Base-by-base conservation (phyloP, 2,797 vertebrate species). In the Luscinia megarhynchos region DNA sequence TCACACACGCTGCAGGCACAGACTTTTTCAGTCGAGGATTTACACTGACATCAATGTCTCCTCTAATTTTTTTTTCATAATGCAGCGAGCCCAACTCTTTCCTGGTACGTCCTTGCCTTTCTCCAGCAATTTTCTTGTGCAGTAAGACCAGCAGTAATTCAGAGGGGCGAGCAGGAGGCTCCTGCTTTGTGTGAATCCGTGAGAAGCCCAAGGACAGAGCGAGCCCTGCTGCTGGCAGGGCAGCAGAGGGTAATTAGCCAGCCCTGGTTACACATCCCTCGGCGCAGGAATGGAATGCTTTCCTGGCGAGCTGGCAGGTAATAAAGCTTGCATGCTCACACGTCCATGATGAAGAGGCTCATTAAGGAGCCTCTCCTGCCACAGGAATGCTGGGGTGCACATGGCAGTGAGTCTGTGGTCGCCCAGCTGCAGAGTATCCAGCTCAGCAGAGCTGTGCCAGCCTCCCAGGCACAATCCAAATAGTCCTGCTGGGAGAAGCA, bases 221-320 rank as follows among this genome's bases (percentile, higher is more conserved):
- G 3, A 83, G 82, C 43, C 87, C 75, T 10, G 82, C 69, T 92
- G 24, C 94, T 92, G 91, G 91, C 92, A 93, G 76, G 0, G 0
- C 79, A 66, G 57, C 62, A 16, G 46, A 62, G 32, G 89, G 79
- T 79, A 88, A 96, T 87, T 59, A 79, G 93, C 55, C 80, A 88
- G 87, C 87, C 80, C 87, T 85, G 91, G 89, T 70, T 86, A 75
- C 89, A 69, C 76, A 90, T 59, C 93, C 38, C 2, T 46, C 0
- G 4, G 80, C 68, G 83, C 91, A 90, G 94, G 95, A 94, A 78
- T 73, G 83, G 90, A 95, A 95, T 96, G 76, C 69, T 93, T 95
- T 95, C 88, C 94, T 93, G 90, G 85, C 94, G 93, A 95, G 90
- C 10, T 93, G 94, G 94, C 95, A 95, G 92, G 91, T 94, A 94